Percentiles rank a stretch among this genome's conserved stretches.
These are phyloP conservation scores for Cyanoramphus novaezelandiae DNA, from an alignment of 2,113 vertebrate species.

Conservation along the genomic window DNA sequence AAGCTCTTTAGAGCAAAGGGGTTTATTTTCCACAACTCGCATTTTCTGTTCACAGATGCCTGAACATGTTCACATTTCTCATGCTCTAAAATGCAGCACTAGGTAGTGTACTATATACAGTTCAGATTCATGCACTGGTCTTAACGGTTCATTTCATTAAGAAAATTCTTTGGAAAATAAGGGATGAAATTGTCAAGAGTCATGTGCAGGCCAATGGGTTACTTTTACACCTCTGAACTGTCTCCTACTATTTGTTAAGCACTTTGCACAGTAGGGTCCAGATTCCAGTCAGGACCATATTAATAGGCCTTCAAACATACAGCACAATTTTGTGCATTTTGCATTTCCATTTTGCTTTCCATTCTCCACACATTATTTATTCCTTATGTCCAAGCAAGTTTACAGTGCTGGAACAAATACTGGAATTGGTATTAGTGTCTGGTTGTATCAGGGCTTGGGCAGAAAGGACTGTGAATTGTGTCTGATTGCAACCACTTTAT, in stretches of 20 bases:
- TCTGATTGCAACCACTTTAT: background rate
- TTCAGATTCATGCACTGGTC: background rate
- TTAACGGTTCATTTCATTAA: background rate
- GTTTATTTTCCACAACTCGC: constrained; percentile 19
- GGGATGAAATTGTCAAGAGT: background rate
- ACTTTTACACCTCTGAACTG: background rate
- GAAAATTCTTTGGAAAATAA: background rate
- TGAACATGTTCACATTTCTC: background rate
- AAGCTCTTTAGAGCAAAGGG: constrained; percentile 25
- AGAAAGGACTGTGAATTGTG: background rate
- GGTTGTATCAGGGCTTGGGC: background rate
- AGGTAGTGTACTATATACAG: background rate
- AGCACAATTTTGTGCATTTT: background rate
- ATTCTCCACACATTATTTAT: background rate
- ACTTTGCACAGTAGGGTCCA: background rate
- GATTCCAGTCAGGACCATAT: background rate
- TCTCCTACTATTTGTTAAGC: background rate
- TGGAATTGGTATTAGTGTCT: background rate
- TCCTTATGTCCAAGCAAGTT: background rate
- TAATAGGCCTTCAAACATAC: background rate
- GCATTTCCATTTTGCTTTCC: background rate
- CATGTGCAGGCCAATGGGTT: background rate
- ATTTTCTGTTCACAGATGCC: constrained; percentile 28
- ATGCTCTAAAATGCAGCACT: background rate
- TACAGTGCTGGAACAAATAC: background rate